A percentile compares a stretch with the other conserved stretches of the same genome.
Conservation (phyloP, 1,140 invertebrate genomes). For the Mercenaria mercenaria region DNA sequence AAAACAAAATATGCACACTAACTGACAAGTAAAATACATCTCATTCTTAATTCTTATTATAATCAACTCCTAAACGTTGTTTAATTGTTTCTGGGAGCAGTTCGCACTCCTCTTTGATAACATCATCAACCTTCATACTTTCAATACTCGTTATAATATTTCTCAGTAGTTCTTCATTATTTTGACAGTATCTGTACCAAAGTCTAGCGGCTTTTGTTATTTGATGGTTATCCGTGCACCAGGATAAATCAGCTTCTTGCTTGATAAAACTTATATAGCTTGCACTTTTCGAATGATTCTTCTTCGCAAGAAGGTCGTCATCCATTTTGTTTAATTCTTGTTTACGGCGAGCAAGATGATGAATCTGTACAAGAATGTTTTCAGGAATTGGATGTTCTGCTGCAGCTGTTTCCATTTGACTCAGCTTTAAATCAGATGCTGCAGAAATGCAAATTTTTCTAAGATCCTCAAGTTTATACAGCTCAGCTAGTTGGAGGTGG, state of each 20-base stretch:
- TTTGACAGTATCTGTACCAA: too few relatives aligned
- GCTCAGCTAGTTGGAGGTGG: not conserved
- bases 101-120: not conserved
- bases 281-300: too few relatives aligned
- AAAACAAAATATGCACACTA: too few relatives aligned
- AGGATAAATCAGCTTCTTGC: too few relatives aligned
- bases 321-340: not conserved
- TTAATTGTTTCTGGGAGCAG: not conserved
- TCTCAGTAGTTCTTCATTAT: not conserved
- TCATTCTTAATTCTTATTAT: too few relatives aligned
- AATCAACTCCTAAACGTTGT: too few relatives aligned
- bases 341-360: not conserved
- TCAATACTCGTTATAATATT: not conserved
- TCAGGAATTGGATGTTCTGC: not conserved
- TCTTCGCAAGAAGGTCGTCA: too few relatives aligned
- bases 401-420: not conserved
- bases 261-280: too few relatives aligned
- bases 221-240: too few relatives aligned
- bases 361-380: not conserved
- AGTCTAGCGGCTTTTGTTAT: too few relatives aligned
- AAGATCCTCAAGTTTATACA: not conserved
- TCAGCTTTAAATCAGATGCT: not conserved
- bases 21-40: too few relatives aligned
- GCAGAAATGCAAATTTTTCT: not conserved
- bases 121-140: too few relatives aligned